phyloP scores from a whole-genome alignment of 2,888 invertebrate species.

The Polylopha cassiicola region DNA sequence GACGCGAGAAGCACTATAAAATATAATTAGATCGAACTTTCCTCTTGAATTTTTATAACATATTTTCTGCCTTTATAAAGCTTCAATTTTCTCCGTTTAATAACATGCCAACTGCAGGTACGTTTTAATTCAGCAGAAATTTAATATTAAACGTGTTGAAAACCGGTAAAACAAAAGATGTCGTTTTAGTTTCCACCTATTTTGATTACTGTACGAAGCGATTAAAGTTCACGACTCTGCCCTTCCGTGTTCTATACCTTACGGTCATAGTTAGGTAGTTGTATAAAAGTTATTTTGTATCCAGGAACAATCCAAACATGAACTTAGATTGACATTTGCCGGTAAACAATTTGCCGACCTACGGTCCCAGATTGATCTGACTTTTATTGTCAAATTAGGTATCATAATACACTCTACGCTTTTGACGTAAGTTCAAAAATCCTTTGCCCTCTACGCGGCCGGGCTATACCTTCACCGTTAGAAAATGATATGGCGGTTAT shows the following conservation, averaged over 20 bases:
- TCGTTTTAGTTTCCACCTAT: no score
- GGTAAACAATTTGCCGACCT: constrained; percentile 43
- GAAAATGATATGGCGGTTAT: constrained; percentile 36
- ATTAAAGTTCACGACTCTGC: no score
- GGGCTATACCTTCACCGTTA: constrained; percentile 16
- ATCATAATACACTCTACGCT: constrained; percentile 30
- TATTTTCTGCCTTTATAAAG: no score
- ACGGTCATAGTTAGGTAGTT: background rate
- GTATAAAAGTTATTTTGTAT: constrained; percentile 8
- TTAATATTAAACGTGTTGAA: no score
- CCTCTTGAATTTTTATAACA: no score
- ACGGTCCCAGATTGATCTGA: constrained; percentile 27
- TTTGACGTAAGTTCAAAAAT: constrained; percentile 20
- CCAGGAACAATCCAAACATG: constrained; percentile 13
- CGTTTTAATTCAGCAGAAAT: no score
- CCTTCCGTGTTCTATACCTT: background rate
- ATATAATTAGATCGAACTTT: no score
- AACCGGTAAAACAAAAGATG: no score
- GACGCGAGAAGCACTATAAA: no score
- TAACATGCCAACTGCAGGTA: no score
- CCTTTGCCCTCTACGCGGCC: constrained; percentile 8
- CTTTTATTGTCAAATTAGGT: constrained; percentile 19
- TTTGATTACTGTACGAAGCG: no score
- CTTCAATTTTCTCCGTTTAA: no score
- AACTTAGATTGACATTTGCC: constrained; percentile 23